These are phyloP conservation scores for Neodiprion pinetum DNA, from an alignment of 1,140 invertebrate genomes.

Conservation along the genomic window DNA sequence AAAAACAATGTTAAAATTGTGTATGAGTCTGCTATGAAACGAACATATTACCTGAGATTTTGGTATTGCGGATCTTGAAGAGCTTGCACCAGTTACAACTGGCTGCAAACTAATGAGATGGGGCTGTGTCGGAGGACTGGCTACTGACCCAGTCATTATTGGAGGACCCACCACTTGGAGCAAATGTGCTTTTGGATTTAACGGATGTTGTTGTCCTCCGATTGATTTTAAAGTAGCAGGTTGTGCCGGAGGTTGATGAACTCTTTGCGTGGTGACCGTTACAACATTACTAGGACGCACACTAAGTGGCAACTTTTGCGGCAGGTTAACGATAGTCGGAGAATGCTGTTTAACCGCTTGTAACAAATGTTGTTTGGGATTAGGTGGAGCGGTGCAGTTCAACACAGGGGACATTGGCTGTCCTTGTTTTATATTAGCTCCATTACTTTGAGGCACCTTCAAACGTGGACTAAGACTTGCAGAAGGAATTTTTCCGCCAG, in stretches of 20 bases:
- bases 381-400: slow-evolving; percentile 46
- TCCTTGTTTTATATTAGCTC: slow-evolving; percentile 38
- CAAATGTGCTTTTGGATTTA: slow-evolving; percentile 61
- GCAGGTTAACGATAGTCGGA: slow-evolving; percentile 48
- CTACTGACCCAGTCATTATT: slow-evolving; percentile 63
- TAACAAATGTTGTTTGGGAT: slow-evolving; percentile 55
- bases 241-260: slow-evolving; percentile 50
- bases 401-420: slow-evolving; percentile 58
- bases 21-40: not conserved
- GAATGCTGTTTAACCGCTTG: slow-evolving; percentile 50
- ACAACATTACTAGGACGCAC: slow-evolving; percentile 42
- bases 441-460: slow-evolving; percentile 27
- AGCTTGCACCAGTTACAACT: slow-evolving; percentile 48
- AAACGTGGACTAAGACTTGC: slow-evolving; percentile 50
- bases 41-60: slow-evolving; percentile 46
- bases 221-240: slow-evolving; percentile 48
- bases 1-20: not conserved
- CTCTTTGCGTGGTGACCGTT: slow-evolving; percentile 39
- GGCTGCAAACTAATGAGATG: slow-evolving; percentile 50
- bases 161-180: slow-evolving; percentile 56
- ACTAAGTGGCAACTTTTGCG: slow-evolving; percentile 48
- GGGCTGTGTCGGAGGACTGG: slow-evolving; percentile 66
- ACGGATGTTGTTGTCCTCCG: slow-evolving; percentile 53
- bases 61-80: slow-evolving; percentile 44
- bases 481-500: slow-evolving; percentile 45